Percentiles rank a stretch among this genome's conserved stretches.
phyloP scores from a whole-genome alignment of 2,797 vertebrate genomes.

The Lophotriccus pileatus region DNA sequence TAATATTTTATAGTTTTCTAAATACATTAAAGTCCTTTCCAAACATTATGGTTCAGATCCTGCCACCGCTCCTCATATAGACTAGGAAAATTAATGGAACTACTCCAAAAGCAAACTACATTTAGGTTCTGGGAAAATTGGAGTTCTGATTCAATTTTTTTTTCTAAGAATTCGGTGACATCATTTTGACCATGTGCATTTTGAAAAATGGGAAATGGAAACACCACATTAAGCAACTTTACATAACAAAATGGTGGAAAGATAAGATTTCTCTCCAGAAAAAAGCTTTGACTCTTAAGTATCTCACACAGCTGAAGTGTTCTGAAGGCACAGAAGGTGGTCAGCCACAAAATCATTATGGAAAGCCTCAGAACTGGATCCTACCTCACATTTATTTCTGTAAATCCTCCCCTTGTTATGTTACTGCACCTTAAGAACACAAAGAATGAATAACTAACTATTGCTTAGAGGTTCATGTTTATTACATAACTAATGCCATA shows the following conservation, averaged over 20 bases:
- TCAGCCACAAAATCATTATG: neutral
- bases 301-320: neutral
- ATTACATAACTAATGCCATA: neutral
- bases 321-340: neutral
- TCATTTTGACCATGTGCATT: neutral
- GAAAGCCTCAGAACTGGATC: neutral
- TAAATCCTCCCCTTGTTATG: neutral
- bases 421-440: neutral
- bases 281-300: neutral
- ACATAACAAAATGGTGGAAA: neutral
- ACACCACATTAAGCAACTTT: neutral
- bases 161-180: neutral
- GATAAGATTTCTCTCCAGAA: neutral
- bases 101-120: neutral
- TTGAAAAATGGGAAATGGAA: neutral
- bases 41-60: slow-evolving; percentile 22
- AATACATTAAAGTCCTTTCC: slow-evolving; percentile 20
- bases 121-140: neutral
- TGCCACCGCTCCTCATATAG: neutral
- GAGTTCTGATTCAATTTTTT: neutral
- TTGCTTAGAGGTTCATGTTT: neutral
- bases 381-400: neutral
- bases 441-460: neutral
- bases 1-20: slow-evolving; percentile 45
- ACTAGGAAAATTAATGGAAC: neutral